Conservation (phyloP, 2,113 vertebrate species). For the Microtus montanus region DNA sequence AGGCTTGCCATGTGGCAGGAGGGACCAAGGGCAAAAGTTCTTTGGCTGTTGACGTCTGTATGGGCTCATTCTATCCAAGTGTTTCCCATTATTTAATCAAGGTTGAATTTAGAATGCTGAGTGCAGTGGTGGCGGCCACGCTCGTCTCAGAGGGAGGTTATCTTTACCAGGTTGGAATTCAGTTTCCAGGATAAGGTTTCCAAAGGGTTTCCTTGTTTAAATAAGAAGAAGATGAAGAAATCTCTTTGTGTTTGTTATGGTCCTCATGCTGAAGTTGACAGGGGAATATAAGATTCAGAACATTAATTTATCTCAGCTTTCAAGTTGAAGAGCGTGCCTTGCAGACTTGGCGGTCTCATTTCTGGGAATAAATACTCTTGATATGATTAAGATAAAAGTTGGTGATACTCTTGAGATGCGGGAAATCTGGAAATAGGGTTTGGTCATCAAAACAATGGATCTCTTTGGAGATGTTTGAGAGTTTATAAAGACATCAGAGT, state of each 20-base stretch:
- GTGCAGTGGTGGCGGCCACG: neutral
- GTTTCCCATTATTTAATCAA: conserved; percentile 77
- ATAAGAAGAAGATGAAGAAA: neutral
- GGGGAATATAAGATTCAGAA: neutral
- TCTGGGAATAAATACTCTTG: neutral
- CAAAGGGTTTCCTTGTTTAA: neutral
- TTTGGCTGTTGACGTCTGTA: conserved; percentile 44
- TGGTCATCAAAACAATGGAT: neutral
- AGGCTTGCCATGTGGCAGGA: conserved; percentile 41
- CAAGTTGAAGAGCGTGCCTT: neutral
- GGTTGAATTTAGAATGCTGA: conserved; percentile 3
- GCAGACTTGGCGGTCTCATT: neutral
- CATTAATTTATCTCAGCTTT: neutral
- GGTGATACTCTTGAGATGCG: neutral
- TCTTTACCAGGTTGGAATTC: conserved; percentile 48
- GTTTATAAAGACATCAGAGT: neutral
- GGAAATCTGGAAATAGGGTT: neutral
- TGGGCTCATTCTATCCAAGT: conserved; percentile 50
- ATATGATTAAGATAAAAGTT: neutral
- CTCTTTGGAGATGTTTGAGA: neutral
- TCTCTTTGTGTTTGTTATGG: neutral
- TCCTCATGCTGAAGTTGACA: neutral
- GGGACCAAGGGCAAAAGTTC: conserved; percentile 19
- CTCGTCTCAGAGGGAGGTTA: neutral
- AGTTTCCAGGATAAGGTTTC: conserved; percentile 53